Evolutionary conservation across 2,797 vertebrate species (phyloP).

Genomic region (Hyperoplus immaculatus): DNA sequence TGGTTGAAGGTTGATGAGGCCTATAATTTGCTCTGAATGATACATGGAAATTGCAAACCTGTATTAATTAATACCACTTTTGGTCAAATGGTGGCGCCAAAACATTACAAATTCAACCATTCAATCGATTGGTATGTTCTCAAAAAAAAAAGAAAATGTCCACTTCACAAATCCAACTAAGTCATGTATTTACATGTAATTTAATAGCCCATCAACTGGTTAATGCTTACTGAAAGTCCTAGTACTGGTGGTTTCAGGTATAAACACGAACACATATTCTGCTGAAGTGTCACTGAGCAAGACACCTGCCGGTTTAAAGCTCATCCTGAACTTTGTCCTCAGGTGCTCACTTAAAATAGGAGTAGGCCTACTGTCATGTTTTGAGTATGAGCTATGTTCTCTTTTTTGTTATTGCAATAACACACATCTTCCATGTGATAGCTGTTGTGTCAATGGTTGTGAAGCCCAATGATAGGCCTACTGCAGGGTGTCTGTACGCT

Average conservation of each 20-base stretch:
- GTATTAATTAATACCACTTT: background rate
- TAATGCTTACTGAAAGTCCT: background rate
- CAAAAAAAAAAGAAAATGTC: conserved; percentile 1
- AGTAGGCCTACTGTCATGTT: background rate
- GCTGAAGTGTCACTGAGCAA: conserved; percentile 11
- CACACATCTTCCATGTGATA: background rate
- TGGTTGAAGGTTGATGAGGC: no score
- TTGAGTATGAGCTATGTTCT: fast-evolving
- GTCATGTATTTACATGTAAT: background rate
- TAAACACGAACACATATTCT: background rate
- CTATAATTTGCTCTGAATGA: background rate
- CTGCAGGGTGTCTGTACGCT: conserved; percentile 80
- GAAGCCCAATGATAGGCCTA: conserved; percentile 38
- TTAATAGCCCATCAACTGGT: background rate
- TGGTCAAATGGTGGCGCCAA: conserved; percentile 52
- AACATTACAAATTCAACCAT: conserved; percentile 31
- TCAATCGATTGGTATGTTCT: background rate
- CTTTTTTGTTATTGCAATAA: background rate
- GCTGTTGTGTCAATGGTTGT: background rate
- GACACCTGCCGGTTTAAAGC: background rate
- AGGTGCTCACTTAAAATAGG: background rate
- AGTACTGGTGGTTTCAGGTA: background rate
- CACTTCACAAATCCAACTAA: background rate
- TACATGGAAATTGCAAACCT: background rate
- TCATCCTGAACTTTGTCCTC: conserved; percentile 21